phyloP scores from a whole-genome alignment of 2,888 invertebrate genomes.

The Clitarchus hookeri region DNA sequence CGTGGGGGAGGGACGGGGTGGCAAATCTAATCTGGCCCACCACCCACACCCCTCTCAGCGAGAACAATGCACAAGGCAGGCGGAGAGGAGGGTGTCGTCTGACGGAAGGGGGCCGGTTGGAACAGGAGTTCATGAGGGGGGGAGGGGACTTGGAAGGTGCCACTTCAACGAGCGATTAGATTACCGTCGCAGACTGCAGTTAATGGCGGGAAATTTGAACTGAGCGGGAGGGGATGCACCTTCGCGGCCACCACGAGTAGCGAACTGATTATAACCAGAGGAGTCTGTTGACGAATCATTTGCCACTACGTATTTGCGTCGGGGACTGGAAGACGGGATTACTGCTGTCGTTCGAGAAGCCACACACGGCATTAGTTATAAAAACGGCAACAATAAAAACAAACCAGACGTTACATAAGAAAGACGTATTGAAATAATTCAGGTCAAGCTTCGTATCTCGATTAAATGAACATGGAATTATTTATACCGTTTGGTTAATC shows the following conservation, averaged over 20 bases:
- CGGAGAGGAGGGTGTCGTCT: background rate
- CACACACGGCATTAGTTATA: too few species aligned
- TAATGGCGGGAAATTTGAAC: slow-evolving; percentile 14
- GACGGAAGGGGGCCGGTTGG: background rate
- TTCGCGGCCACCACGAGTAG: background rate
- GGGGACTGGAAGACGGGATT: too few species aligned
- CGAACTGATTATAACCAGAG: background rate
- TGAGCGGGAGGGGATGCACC: background rate
- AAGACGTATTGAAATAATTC: too few species aligned
- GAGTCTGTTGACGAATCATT: background rate
- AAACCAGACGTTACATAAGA: too few species aligned
- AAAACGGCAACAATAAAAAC: too few species aligned
- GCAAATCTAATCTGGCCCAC: slow-evolving; percentile 25
- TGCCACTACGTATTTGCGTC: too few species aligned
- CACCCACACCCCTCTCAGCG: background rate
- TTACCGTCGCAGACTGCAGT: slow-evolving; percentile 9
- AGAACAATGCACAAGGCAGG: background rate
- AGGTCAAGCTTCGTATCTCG: too few species aligned
- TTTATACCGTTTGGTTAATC: too few species aligned
- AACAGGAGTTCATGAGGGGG: background rate
- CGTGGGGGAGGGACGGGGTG: background rate
- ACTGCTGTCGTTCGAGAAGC: too few species aligned
- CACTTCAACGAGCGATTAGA: slow-evolving; percentile 10
- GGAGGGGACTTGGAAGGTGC: background rate
- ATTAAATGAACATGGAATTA: too few species aligned